These are phyloP conservation scores for Antitype chi DNA, from an alignment of 2,888 invertebrate genomes.

Conservation along the genomic window DNA sequence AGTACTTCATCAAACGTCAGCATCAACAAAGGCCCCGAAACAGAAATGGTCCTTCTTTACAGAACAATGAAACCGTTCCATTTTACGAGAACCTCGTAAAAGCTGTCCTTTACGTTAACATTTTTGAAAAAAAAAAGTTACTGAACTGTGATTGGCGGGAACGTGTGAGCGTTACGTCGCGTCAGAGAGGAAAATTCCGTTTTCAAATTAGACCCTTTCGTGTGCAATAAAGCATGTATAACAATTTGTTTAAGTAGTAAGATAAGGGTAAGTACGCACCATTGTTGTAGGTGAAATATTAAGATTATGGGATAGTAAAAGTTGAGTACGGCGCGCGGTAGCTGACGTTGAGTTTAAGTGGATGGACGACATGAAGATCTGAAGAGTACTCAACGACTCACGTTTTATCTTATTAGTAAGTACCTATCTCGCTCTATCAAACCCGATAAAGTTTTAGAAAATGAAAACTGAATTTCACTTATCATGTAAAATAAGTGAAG, in stretches of 20 bases:
- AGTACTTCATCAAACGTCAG: conserved; percentile 52
- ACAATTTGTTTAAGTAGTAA: conserved; percentile 15
- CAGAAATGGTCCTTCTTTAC: conserved; percentile 58
- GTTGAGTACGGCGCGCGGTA: background rate
- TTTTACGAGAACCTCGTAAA: conserved; percentile 70
- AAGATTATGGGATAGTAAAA: conserved; percentile 48
- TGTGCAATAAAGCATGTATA: conserved; percentile 20
- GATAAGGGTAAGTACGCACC: conserved; percentile 17
- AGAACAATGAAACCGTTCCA: conserved; percentile 70
- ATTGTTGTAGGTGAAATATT: conserved; percentile 27
- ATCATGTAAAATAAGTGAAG: background rate
- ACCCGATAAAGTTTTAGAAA: background rate
- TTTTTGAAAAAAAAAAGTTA: conserved; percentile 61
- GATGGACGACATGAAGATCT: conserved; percentile 24
- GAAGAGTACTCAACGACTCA: conserved; percentile 11
- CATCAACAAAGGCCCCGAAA: conserved; percentile 60
- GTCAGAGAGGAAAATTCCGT: conserved; percentile 68
- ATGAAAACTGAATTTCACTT: background rate
- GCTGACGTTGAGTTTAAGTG: conserved; percentile 23
- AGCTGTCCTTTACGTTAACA: conserved; percentile 60
- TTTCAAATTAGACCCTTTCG: conserved; percentile 65
- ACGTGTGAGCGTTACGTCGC: conserved; percentile 71
- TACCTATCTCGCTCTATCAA: background rate
- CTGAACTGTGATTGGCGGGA: conserved; percentile 68
- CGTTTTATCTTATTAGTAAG: conserved; percentile 19